Evolutionary conservation across 2,797 vertebrate genomes (phyloP).

Genomic region (Knipowitschia caucasica): DNA sequence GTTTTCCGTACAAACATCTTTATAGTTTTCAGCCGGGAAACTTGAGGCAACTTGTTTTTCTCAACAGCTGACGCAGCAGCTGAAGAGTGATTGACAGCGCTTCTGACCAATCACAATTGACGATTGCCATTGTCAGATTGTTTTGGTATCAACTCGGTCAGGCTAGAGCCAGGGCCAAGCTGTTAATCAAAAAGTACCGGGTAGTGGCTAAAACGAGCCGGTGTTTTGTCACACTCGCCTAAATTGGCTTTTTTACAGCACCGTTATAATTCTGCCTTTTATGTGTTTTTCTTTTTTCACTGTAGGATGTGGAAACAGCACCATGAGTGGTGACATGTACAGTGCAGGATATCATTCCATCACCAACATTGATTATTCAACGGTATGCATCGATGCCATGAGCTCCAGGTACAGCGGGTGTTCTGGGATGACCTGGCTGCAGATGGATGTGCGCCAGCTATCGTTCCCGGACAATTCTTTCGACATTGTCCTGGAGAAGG

Average conservation of each 20-base stretch:
- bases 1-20: no score
- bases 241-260: neutral
- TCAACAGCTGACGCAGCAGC: no score
- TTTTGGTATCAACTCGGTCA: no score
- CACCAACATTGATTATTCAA: constrained; percentile 90
- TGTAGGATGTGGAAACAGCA: constrained; percentile 90
- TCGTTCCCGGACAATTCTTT: constrained; percentile 77
- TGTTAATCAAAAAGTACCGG: no score
- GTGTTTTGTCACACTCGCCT: no score
- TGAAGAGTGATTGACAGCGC: no score
- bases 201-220: no score
- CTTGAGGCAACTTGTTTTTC: no score
- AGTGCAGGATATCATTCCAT: constrained; percentile 78
- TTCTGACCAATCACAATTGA: no score
- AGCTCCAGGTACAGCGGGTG: constrained; percentile 67
- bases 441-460: constrained; percentile 85
- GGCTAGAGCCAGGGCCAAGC: no score
- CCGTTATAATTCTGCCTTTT: neutral
- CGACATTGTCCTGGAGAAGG: constrained; percentile 88
- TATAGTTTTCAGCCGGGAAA: no score
- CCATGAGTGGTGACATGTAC: constrained; percentile 83
- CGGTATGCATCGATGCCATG: constrained; percentile 84
- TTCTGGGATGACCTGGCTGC: constrained; percentile 80
- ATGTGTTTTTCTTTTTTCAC: constrained; percentile 3
- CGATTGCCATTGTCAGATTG: no score